Evolutionary conservation across 2,888 invertebrate genomes (phyloP).

Genomic region (Machimus atricapillus): DNA sequence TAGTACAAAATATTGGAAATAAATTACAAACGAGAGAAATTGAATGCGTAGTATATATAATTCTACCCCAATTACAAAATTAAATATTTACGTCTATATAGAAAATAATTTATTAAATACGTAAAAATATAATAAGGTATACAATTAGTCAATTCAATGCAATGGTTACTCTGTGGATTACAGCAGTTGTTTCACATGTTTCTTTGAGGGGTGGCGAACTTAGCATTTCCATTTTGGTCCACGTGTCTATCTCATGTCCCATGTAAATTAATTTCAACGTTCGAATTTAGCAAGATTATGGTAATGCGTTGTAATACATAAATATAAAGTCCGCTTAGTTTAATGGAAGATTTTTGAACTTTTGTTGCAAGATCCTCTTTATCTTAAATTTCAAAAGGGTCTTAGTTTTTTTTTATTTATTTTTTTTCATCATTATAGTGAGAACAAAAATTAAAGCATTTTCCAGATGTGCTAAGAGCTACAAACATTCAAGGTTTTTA

Average conservation of each 20-base stretch:
- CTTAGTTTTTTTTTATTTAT: not conserved
- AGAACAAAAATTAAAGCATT: conserved; percentile 32
- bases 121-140: conserved; percentile 16
- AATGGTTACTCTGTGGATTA: conserved; percentile 16
- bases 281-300: not conserved
- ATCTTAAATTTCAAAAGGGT: not conserved
- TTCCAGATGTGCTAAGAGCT: not conserved
- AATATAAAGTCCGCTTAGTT: not conserved
- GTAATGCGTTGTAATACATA: not conserved
- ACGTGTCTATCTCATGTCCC: not conserved
- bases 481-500: not conserved
- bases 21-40: conserved; percentile 34
- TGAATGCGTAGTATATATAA: conserved; percentile 2
- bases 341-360: conserved; percentile 33
- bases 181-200: not conserved
- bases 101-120: conserved; percentile 39
- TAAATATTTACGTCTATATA: not conserved
- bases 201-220: not conserved
- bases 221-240: not conserved
- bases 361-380: not conserved
- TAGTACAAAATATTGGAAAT: conserved; percentile 28
- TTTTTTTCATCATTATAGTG: not conserved
- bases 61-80: conserved; percentile 17
- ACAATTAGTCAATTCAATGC: conserved; percentile 18
- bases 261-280: not conserved